These are phyloP conservation scores for Melanostoma scalare DNA, from an alignment of 2,888 invertebrate species.

Conservation along the genomic window DNA sequence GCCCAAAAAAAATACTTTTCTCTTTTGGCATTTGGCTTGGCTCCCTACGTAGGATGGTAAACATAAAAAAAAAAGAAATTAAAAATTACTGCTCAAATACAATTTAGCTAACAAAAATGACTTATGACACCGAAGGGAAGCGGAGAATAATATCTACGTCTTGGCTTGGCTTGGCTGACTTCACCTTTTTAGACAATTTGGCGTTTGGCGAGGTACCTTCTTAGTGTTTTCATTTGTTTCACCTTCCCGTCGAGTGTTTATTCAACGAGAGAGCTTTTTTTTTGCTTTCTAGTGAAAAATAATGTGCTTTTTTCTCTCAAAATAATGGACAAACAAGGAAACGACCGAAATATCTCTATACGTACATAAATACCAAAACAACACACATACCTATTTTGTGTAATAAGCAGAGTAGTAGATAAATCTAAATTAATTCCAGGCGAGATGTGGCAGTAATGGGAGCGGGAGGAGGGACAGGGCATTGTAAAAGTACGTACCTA, in stretches of 20 bases:
- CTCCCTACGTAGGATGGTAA: slow-evolving; percentile 31
- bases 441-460: too few relatives aligned
- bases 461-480: too few relatives aligned
- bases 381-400: too few relatives aligned
- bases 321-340: not conserved
- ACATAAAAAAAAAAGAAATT: slow-evolving; percentile 34
- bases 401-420: too few relatives aligned
- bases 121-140: slow-evolving; percentile 45
- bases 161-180: slow-evolving; percentile 30
- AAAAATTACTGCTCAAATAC: slow-evolving; percentile 10
- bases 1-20: slow-evolving; percentile 1
- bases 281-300: not conserved
- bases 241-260: slow-evolving; percentile 12
- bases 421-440: too few relatives aligned
- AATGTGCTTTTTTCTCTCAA: not conserved
- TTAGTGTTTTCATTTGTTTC: not conserved
- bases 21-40: slow-evolving; percentile 25
- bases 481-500: too few relatives aligned
- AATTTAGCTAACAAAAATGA: slow-evolving; percentile 30
- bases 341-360: not conserved
- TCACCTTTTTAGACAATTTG: slow-evolving; percentile 59
- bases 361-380: too few relatives aligned
- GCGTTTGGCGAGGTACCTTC: slow-evolving; percentile 34
- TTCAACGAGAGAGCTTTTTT: not conserved
- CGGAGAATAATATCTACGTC: not conserved